Evolutionary conservation across 2,113 vertebrate species (phyloP).

Genomic region (Apistogramma diplotaenia): DNA sequence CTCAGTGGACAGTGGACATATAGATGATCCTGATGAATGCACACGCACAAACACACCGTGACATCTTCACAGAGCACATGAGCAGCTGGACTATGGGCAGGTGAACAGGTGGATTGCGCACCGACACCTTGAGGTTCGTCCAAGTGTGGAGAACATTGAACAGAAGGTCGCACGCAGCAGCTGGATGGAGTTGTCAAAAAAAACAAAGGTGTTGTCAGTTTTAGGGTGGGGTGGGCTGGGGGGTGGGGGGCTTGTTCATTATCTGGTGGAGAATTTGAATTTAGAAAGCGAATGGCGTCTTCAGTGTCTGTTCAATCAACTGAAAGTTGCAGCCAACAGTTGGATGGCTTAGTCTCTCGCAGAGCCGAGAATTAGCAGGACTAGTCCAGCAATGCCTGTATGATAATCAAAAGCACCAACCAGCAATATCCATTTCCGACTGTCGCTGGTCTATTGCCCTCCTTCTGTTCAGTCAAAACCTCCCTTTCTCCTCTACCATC

Average conservation of each 20-base stretch:
- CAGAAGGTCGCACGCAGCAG: neutral
- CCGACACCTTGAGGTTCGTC: conserved; percentile 43
- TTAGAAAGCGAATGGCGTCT: no score
- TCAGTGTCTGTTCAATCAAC: neutral
- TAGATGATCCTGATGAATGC: conserved; percentile 31
- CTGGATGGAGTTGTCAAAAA: neutral
- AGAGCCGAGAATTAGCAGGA: neutral
- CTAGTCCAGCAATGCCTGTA: neutral
- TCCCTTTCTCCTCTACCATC: neutral
- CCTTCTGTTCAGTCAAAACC: no score
- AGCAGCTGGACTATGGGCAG: conserved; percentile 22
- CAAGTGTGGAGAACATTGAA: neutral
- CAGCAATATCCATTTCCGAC: neutral
- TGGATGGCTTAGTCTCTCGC: neutral
- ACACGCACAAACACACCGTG: neutral
- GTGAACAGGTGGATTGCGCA: conserved; percentile 38
- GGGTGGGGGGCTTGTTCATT: neutral
- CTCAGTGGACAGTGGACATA: conserved; percentile 42
- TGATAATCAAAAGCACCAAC: neutral
- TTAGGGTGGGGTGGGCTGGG: no score
- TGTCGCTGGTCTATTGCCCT: neutral
- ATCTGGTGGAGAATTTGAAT: neutral
- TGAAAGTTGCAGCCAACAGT: neutral
- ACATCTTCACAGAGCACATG: conserved; percentile 10
- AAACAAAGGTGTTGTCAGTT: neutral